Base-by-base conservation (phyloP, 2,797 vertebrate species). In the Rhodeus uyekii region DNA sequence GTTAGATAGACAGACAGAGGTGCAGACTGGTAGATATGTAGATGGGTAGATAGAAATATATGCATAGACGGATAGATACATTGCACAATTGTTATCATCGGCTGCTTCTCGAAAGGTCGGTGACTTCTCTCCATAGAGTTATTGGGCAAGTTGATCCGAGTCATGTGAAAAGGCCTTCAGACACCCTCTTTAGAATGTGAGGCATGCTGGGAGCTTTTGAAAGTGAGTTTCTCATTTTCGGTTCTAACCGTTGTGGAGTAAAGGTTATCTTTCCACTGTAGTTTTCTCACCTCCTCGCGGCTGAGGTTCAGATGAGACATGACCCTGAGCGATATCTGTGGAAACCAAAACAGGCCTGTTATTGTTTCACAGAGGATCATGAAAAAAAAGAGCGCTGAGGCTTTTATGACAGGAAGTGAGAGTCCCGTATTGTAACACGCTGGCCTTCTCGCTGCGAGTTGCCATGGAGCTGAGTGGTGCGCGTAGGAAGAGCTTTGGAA, bases 401-500 rank as follows among this genome's bases (percentile, higher is more conserved):
- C 61, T 83, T 87, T 88, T 87, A 88, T 85, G 87, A 90, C 87
- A 76, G 89, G 90, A 90, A 83, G 84, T 78, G 44, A 44, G 82
- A 86, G 89, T 78, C 39, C 73, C 83, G 72, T 36, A 80, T 61
- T 65, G 86, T 87, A 89, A 85, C 63, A 64, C 85, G 86, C 89
- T 84, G 85, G 89, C 88, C 67, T 87, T 86, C 86, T 90, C 85
- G 63, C 73, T 34, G 69, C 85, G 86, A 90, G 87, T 77, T 76
- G 61, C 87, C 83, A 34, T 91, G 90, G 93, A 86, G 88, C 93
- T 92, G 91, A 87, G 84, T 71, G 50, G 61, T 83, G 88, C 90
- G 87, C 89, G 90, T 88, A 77, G 91, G 92, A 94, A 93, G 90
- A 82, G 78, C 84, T 85, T 76, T 81, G 84, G 85, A 88, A 80